Base-by-base conservation (phyloP, 2,113 vertebrate genomes). In the Azemiops feae region DNA sequence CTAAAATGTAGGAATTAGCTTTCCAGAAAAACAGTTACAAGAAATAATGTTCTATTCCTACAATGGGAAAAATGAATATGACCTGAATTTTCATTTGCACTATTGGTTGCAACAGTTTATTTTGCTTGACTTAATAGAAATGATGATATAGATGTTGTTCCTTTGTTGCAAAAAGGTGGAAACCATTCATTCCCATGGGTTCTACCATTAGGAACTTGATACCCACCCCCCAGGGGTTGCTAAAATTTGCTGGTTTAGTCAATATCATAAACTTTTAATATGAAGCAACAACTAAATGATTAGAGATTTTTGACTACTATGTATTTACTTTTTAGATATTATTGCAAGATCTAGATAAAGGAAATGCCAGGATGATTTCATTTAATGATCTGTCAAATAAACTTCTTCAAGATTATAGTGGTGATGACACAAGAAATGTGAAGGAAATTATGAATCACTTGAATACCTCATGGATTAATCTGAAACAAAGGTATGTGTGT, bases 371-470 rank as follows among this genome's bases (percentile, higher is more conserved):
- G 0, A 95, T 99, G 34, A 96, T 97, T 90, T 97, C 97, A 0
- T 99, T 99, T 94, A 99, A 98, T n/a, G 98, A 99, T 53, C 97
- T 99, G 39, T 99, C 99, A 87, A 98, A 97, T 95, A 98, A 99
- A 96, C 97, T 99, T 12, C 97, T 99, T 93, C 98, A 97, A 50
- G 98, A 99, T 25, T 99, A 99, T 94, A 95, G 97, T 34, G 92
- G 95, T 1, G 99, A 99, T 89, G 99, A 99, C 96, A 99, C 99
- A 0, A 97, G 99, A 94, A 98, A 97, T 88, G 98, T 99, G 95
- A 99, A 99, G 94, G 99, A 99, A 96, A 98, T 98, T 93, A 97
- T 98, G 0, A 99, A 99, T 86, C 97, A 98, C 93, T 97, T 98
- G 94, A 98, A 98, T 89, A 96, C 96, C 0, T 98, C 97, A 3